Evolutionary conservation across 2,113 vertebrate species (phyloP), one percentile per base, ranked within the genome.

Genomic region (Circaetus cinerascens): DNA sequence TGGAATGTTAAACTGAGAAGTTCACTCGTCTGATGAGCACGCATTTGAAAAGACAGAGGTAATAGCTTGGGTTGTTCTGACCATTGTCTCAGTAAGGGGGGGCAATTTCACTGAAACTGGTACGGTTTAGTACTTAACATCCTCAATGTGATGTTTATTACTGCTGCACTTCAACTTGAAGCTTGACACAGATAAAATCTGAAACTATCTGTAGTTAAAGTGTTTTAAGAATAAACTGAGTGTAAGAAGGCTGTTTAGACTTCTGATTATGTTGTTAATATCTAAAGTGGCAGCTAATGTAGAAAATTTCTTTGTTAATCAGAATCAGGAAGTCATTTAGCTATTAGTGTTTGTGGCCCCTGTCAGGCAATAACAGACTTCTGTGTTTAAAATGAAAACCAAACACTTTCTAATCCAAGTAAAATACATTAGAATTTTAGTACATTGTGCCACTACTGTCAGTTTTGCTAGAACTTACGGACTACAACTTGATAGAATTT

Each of bases 1-100:
- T 96, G 96, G 93, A 93, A 87, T 76, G 93, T 94, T 90, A 43
- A 79, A 91, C 73, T 69, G 91, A 74, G 95, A 87, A 71, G 46
- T 95, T 81, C 66, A 50, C 60, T 56, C 1, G 3, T 45, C 72
- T 78, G 91, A 63, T 81, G 69, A 76, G 53, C 76, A 34, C 4
- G 4, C 13, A 6, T 93, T 93, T 74, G 84, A 57, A 93, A 87
- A 90, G 55, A 51, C n/a, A 51, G 77, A 91, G 90, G 84, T 91
- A 60, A 72, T 26, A 56, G 38, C 8, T 91, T 40, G 51, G 36
- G 17, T 51, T 64, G 41, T 84, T 89, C 60, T 68, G 57, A 53
- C 25, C 14, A 1, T 46, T 73, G 20, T 56, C 40, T 87, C 27
- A 11, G 32, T 50, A 36, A 73, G 9, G 23, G 29, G 19, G 43